Evolutionary conservation across 2,113 vertebrate genomes (phyloP), one percentile per base, ranked within the genome.

Genomic region (Hucho hucho): DNA sequence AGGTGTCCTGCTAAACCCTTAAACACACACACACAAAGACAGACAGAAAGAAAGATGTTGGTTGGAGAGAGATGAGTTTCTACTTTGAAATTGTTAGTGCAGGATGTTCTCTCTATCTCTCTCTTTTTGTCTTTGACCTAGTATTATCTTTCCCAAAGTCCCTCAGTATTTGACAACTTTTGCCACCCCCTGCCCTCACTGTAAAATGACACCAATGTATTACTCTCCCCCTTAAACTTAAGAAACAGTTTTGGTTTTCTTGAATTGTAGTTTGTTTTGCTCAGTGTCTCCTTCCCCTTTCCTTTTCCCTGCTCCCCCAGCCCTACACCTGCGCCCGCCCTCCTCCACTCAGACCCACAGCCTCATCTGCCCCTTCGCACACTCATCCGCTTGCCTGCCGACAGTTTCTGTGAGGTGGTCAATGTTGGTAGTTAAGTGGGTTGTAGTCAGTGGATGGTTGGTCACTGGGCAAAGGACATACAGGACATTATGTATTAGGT

Each of bases 1-100:
- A 99, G 88, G 97, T 99, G 79, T 98, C 97, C 75, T 99, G 98
- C 89, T 99, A 93, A 98, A 86, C 84, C 7, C 3, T 74, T 49
- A 22, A 43, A 43, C 37, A 74, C 46, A 24, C 3, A 59, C 26
- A 37, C 43, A 53, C 61, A 22, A 20, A 24, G 37, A 43, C 37
- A 43, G 37, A 43, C 53, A n/a, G 69, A 14, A 4, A 53, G 26
- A 63, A 2, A 6, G 22, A 12, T 1, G 59, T 63, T 1, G 26
- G 64, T 6, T 64, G 25, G 22, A 64, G 64, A 56, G 25, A 64
- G 24, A 24, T 70, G 56, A 69, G 65, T 63, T 65, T 53, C 70
- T 29, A 53, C 49, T 53, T 53, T 53, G 16, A 53, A 18, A 53
- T 16, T 4, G 49, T 53, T 53, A 18, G 14, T 53, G 12, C 13